Evolutionary conservation across 2,113 vertebrate species (phyloP).

Genomic region (Ciconia boyciana): DNA sequence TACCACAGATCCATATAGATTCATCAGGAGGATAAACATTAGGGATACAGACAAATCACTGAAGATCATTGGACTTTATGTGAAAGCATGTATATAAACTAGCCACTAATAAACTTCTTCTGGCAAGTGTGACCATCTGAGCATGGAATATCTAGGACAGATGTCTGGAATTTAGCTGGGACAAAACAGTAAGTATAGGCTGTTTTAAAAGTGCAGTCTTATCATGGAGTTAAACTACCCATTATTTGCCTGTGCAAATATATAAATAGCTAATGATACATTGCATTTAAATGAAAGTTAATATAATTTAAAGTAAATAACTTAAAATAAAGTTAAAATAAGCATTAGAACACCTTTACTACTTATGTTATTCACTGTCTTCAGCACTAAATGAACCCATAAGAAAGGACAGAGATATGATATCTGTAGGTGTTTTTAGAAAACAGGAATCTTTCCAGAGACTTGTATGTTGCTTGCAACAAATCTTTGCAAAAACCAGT

Average conservation of each 20-base stretch:
- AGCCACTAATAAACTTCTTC: background rate
- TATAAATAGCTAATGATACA: background rate
- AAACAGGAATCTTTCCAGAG: background rate
- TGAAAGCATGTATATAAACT: background rate
- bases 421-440: background rate
- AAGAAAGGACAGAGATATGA: background rate
- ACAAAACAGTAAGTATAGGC: accelerated
- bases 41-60: background rate
- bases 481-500: background rate
- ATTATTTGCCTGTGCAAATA: background rate
- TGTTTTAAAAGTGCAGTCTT: background rate
- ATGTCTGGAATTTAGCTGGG: background rate
- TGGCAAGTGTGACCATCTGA: background rate
- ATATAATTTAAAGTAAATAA: background rate
- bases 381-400: background rate
- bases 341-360: background rate
- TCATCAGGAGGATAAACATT: background rate
- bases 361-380: background rate
- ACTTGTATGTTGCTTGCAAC: background rate
- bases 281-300: background rate
- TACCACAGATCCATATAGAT: background rate
- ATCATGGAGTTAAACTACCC: background rate
- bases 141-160: background rate
- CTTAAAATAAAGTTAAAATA: background rate
- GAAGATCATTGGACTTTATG: background rate